A percentile compares a stretch with the other conserved stretches of the same genome.
Evolutionary conservation across 2,797 vertebrate genomes (phyloP).

Genomic region (Eulemur coronatus): DNA sequence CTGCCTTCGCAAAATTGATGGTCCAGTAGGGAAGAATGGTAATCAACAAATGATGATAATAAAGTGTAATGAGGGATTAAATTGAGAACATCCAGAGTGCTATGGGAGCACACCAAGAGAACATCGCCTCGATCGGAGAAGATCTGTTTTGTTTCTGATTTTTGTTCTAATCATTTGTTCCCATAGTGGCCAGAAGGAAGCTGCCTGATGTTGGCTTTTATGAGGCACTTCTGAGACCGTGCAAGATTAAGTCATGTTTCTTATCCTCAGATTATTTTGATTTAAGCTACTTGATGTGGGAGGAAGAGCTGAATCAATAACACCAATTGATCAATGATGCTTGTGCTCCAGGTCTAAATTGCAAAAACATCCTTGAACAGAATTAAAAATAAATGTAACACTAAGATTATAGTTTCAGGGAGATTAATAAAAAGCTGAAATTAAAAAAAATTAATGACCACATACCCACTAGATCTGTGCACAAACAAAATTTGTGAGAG

Average conservation of each 20-base stretch:
- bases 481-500: not conserved
- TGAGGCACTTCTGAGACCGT: not conserved
- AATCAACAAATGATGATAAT: not conserved
- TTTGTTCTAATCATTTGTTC: not conserved
- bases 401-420: not conserved
- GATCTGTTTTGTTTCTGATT: not conserved
- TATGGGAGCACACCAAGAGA: not conserved
- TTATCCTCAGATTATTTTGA: not conserved
- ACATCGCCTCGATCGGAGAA: not conserved
- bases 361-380: not conserved
- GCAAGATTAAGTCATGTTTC: not conserved
- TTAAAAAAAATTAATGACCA: not conserved
- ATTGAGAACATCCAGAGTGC: not conserved
- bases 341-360: not conserved
- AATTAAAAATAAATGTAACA: conserved; percentile 25
- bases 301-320: not conserved
- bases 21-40: not conserved
- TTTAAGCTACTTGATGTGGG: not conserved
- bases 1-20: not conserved
- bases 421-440: not conserved
- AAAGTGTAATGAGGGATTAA: not conserved
- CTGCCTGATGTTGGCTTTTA: not conserved
- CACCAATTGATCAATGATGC: not conserved
- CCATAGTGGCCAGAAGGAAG: not conserved
- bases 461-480: not conserved